Base-by-base conservation (phyloP, 2,888 invertebrate species). In the Leptinotarsa juncta region DNA sequence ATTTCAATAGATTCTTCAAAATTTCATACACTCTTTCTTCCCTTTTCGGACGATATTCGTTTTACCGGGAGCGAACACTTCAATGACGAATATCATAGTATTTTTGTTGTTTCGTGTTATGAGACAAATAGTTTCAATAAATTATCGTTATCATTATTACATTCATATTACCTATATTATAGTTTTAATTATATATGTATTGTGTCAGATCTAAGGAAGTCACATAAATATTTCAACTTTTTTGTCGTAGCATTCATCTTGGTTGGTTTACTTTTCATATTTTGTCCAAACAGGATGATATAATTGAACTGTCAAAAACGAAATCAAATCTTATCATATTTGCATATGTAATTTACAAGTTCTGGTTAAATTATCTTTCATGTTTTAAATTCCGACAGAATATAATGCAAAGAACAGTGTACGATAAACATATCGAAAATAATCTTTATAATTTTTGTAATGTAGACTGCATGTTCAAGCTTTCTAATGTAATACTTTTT, bases 401-500 rank as follows among this genome's bases (percentile, higher is more conserved):
- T 15, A 60, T 26, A 23, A 26, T 14, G 20, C 14, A 12, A 60
- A 26, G 23, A 60, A 60, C 60, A n/a, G 14, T 23, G 4, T 5
- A 18, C 26, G 48, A 32, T 32, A 55, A 53, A 48, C 10, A 55
- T 16, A 57, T 32, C 69, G 49, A 69, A 48, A 48, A 69, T 23
- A 69, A 48, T 57, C 57, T 57, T 57, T 16, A 57, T 69, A 48
- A 69, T 69, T 69, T 57, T 69, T 48, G 20, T 57, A 57, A 65
- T 66, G 51, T 32, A 65, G 62, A 65, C 42, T 62, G 62, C 49
- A 66, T 49, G 65, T 65, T 26, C n/a, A n/a, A 65, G 69, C 73
- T 73, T 73, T 71, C 74, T 57, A 69, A 71, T 74, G 71, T 68
- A 67, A 71, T 71, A 74, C 71, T 71, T 74, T 74, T 74, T 42